Base-by-base conservation (phyloP, 2,888 invertebrate genomes). In the Imbricaverruca yamaguchii region DNA sequence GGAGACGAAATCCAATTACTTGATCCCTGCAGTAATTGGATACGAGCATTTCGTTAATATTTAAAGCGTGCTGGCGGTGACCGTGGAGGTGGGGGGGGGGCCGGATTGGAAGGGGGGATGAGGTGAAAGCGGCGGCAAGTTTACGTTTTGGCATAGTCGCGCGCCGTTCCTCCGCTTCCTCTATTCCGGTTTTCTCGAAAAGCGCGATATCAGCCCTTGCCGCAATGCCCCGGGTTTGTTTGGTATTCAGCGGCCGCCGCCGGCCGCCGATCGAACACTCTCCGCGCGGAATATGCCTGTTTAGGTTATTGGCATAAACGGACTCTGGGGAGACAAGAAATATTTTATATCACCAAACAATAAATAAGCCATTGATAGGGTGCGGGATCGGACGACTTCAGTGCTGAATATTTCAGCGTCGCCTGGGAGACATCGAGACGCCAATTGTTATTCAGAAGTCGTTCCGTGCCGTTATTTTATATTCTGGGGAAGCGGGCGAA, bases 381-480 rank as follows among this genome's bases (percentile, higher is more conserved):
- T 81, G 63, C 81, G 80, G 80, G 81, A 81, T 74, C 80, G 81
- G 82, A 81, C 81, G 83, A 82, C 81, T 53, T 53, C 74, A 21
- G 7, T 10, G 74, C 53, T 74, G 74, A 74, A 74, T 74, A 74
- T 74, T 74, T 74, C 55, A 74, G 74, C 8, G 55, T 11, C 74
- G 39, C 74, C 21, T 2, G 74, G 74, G 74, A 74, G 53, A 74
- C 74, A 74, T 74, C 21, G 55, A 10, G 9, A 55, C 53, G 21
- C 12, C 74, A 11, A 74, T 74, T 74, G 74, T 3, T 55, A 74
- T 74, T 74, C 74, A 74, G 74, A 74, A 18, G 21, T 21, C 55
- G 10, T 8, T 12, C 53, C 10, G 53, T 55, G 21, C 53, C 15
- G 74, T 74, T 74, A 74, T 74, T 74, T 74, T 74, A 74, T 74